Evolutionary conservation across 2,113 vertebrate genomes (phyloP).

Genomic region (Mormyrus iriodes): DNA sequence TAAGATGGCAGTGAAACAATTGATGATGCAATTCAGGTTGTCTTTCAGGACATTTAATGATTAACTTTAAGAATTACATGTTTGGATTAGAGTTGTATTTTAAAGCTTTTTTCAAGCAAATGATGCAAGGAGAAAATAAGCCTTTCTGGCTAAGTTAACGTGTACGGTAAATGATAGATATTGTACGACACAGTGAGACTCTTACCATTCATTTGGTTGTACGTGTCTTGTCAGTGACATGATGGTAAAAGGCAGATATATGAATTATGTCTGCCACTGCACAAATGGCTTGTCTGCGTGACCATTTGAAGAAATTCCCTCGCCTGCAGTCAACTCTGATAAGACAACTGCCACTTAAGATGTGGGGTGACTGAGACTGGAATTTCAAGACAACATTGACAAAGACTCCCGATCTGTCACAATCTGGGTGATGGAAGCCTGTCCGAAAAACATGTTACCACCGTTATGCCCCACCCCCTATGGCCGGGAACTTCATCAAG

Average conservation of each 20-base stretch:
- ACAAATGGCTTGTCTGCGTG: neutral
- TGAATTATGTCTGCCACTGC: neutral
- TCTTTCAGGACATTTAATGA: neutral
- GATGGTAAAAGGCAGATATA: neutral
- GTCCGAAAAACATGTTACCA: neutral
- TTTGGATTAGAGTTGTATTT: neutral
- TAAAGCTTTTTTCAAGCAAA: neutral
- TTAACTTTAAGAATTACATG: neutral
- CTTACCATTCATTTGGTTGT: neutral
- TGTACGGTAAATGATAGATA: neutral
- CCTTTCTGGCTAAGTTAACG: neutral
- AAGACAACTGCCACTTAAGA: neutral
- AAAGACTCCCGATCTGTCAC: neutral
- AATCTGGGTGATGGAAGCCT: neutral
- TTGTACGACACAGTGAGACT: neutral
- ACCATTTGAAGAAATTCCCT: neutral
- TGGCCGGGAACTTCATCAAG: neutral
- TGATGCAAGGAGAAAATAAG: neutral
- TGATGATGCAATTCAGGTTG: neutral
- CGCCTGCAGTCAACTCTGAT: neutral
- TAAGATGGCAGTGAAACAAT: slow-evolving; percentile 8
- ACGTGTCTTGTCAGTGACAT: neutral
- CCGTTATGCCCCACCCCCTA: neutral
- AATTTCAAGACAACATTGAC: neutral
- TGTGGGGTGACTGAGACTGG: neutral